These are phyloP conservation scores for Drosophila lacertosa DNA, from an alignment of 1,140 invertebrate genomes.

Conservation along the genomic window DNA sequence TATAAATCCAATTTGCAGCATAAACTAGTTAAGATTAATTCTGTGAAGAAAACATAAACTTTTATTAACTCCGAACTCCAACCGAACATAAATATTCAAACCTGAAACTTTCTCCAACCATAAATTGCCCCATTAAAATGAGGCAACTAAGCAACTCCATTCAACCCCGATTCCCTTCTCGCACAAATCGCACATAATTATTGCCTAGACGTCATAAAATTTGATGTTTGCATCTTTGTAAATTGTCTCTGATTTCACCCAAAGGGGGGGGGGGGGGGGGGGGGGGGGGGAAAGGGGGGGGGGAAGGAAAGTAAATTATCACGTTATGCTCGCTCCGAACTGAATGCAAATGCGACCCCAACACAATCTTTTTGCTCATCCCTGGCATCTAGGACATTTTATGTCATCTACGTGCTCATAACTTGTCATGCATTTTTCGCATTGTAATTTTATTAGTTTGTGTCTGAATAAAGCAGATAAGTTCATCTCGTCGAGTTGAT, in stretches of 20 bases:
- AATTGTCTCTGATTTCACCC: conserved; percentile 56
- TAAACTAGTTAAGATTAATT: conserved; percentile 12
- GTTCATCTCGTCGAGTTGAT: conserved; percentile 35
- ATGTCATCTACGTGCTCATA: conserved; percentile 70
- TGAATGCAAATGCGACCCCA: conserved; percentile 38
- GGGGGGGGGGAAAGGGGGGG: background rate
- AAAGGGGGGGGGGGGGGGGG: background rate
- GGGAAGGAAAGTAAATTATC: conserved; percentile 59
- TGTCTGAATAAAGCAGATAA: conserved; percentile 29
- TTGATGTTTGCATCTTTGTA: conserved; percentile 63
- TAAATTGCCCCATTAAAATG: conserved; percentile 42
- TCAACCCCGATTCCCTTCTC: background rate
- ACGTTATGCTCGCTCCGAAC: conserved; percentile 43
- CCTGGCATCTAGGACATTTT: conserved; percentile 47
- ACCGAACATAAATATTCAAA: conserved; percentile 13
- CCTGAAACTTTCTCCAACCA: background rate
- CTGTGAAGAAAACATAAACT: conserved; percentile 11
- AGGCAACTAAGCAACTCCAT: conserved; percentile 19
- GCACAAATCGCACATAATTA: conserved; percentile 65
- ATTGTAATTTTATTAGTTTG: conserved; percentile 50
- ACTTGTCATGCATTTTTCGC: conserved; percentile 52
- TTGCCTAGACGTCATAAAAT: conserved; percentile 70
- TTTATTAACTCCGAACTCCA: conserved; percentile 13
- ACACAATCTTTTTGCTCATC: background rate
- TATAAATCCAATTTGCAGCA: conserved; percentile 7